Evolutionary conservation across 2,888 invertebrate genomes (phyloP).

Genomic region (Perdita meconis): DNA sequence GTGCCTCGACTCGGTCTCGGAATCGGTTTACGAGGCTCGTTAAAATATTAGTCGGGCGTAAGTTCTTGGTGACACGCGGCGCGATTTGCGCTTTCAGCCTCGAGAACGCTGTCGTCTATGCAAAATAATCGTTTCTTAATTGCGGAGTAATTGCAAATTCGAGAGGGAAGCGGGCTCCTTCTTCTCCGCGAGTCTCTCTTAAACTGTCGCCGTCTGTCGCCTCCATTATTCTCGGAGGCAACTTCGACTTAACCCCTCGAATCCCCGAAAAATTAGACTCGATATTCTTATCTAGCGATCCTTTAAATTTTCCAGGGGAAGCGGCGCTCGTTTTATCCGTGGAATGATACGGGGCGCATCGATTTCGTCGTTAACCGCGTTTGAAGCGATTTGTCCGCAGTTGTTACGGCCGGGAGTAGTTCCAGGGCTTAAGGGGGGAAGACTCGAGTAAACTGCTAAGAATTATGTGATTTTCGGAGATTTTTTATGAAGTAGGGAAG

Average conservation of each 20-base stretch:
- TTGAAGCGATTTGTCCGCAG: not conserved
- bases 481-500: too few species aligned
- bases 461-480: too few species aligned
- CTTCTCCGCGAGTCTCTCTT: slow-evolving; percentile 46
- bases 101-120: slow-evolving; percentile 75
- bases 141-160: slow-evolving; percentile 83
- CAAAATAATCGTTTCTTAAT: slow-evolving; percentile 84
- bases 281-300: not conserved
- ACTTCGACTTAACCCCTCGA: slow-evolving; percentile 71
- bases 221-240: slow-evolving; percentile 72
- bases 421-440: too few species aligned
- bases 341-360: not conserved
- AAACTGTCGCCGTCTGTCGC: slow-evolving; percentile 74
- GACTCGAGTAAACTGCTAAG: too few species aligned
- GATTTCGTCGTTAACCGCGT: too few species aligned
- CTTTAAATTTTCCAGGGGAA: not conserved
- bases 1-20: slow-evolving; percentile 63
- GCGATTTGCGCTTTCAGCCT: slow-evolving; percentile 72
- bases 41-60: slow-evolving; percentile 83
- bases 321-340: not conserved
- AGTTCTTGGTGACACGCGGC: slow-evolving; percentile 83
- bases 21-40: slow-evolving; percentile 83
- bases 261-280: slow-evolving; percentile 50
- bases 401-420: not conserved
- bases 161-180: slow-evolving; percentile 60